A percentile compares a stretch with the other conserved stretches of the same genome.
Evolutionary conservation across 2,113 vertebrate genomes (phyloP).

Genomic region (Argyrosomus japonicus): DNA sequence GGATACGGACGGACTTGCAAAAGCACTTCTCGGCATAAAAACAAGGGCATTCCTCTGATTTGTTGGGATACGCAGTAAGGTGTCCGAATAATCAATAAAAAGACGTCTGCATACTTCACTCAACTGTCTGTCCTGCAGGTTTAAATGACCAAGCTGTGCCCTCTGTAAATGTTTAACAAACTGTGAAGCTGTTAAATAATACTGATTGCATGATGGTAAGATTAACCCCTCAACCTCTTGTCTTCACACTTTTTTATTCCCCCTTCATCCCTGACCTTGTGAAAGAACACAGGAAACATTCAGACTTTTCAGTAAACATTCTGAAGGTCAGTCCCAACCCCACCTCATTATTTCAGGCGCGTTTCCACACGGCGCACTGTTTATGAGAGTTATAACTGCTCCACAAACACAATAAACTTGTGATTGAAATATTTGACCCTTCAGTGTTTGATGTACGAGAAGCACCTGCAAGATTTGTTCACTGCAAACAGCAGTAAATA

Average conservation of each 20-base stretch:
- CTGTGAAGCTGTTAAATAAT: slow-evolving; percentile 29
- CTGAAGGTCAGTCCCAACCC: not conserved
- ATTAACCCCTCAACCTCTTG: slow-evolving; percentile 27
- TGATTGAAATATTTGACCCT: not conserved
- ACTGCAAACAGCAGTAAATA: too few species aligned
- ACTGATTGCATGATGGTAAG: not conserved
- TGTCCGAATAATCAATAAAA: slow-evolving; percentile 4
- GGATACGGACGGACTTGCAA: slow-evolving; percentile 28
- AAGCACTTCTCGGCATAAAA: slow-evolving; percentile 24
- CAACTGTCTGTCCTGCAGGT: not conserved
- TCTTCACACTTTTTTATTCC: slow-evolving; percentile 13
- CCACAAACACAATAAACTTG: slow-evolving; percentile 17
- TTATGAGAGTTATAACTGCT: not conserved
- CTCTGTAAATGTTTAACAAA: slow-evolving; percentile 22
- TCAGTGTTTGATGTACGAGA: not conserved
- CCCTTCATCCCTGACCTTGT: slow-evolving; percentile 24
- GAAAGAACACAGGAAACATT: slow-evolving; percentile 5
- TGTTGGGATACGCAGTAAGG: not conserved
- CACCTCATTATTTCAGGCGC: not conserved
- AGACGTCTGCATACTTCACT: not conserved
- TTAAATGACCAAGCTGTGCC: not conserved
- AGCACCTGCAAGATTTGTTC: too few species aligned
- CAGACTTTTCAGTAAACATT: not conserved
- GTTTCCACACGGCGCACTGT: not conserved
- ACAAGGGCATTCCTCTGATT: slow-evolving; percentile 47